Evolutionary conservation across 2,888 invertebrate species (phyloP), one percentile per base, ranked within the genome.

Genomic region (Macrophya annulata): DNA sequence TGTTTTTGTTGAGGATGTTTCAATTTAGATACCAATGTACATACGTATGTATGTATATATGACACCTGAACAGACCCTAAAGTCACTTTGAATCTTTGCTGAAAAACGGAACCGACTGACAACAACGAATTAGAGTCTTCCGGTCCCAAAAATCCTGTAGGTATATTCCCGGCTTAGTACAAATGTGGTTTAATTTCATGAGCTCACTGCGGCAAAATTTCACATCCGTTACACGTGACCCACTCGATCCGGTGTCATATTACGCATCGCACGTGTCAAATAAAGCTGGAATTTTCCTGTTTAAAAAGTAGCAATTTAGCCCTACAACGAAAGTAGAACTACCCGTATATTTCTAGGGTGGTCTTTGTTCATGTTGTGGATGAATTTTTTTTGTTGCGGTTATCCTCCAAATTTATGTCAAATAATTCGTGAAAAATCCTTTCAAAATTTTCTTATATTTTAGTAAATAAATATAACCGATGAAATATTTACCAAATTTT

Each of bases 231-330:
- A 37, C 31, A 65, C 65, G 37, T 65, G 65, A 12, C 31, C 15
- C 65, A 65, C 65, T 31, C 12, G 31, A 65, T 31, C 65, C 65
- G 65, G 65, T 65, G 65, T 65, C 65, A 65, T 65, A 65, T 37
- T 65, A 65, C 10, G 37, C 21, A 12, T 15, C n/a, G 31, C 4
- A 37, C 31, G 65, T 65, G 65, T 31, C 31, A 25, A 37, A 37
- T 37, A 15, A 65, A 15, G 15, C 65, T 5, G 37, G 65, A 12
- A 65, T 65, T 25, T 31, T 9, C 31, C 65, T 10, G 10, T 15
- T 37, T 5, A 65, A 65, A 65, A 31, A 65, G 15, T 10, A 12
- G 9, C 5, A 65, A 37, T 65, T 65, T 31, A 65, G 31, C 31
- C 37, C 65, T 25, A 10, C 9, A 2, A 65, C 31, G 12, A 25